Conservation (phyloP, 64 coral and sea anemone genomes). For the Montipora foliosa region DNA sequence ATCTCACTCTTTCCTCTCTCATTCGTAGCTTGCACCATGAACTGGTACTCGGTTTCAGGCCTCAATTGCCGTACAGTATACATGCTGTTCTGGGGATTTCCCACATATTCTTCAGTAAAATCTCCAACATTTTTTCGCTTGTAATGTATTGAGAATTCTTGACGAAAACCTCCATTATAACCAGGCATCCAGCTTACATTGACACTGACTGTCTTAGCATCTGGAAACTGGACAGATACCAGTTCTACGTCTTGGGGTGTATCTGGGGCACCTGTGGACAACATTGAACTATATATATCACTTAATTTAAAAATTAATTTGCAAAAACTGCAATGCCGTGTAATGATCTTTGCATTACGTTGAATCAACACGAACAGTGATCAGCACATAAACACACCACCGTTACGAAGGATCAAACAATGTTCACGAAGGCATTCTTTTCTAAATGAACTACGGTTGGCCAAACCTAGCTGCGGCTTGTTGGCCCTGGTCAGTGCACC, state of each 20-base stretch:
- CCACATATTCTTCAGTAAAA: slow-evolving; percentile 24
- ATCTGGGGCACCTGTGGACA: slow-evolving; percentile 69
- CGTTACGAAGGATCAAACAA: too few species aligned
- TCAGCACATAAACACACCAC: too few species aligned
- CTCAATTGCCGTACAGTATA: slow-evolving; percentile 49
- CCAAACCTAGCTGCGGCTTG: too few species aligned
- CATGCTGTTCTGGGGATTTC: slow-evolving; percentile 9
- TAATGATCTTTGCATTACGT: too few species aligned
- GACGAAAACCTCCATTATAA: slow-evolving; percentile 72
- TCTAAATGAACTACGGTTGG: too few species aligned
- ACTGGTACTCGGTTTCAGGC: slow-evolving; percentile 70
- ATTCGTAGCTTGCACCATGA: slow-evolving; percentile 73
- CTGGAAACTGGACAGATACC: not conserved
- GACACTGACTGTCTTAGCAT: slow-evolving; percentile 64
- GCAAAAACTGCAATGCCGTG: too few species aligned
- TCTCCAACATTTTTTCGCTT: slow-evolving; percentile 5
- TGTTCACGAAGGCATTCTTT: too few species aligned
- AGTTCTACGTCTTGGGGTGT: slow-evolving; percentile 63
- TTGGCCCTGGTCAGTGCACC: too few species aligned
- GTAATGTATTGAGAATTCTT: slow-evolving; percentile 75
- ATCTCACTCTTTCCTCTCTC: slow-evolving; percentile 9
- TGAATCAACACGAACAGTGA: too few species aligned
- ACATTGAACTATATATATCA: not conserved
- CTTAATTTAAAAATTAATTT: too few species aligned
- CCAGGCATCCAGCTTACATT: slow-evolving; percentile 91